Base-by-base conservation (phyloP, 2,797 vertebrate genomes). In the Cirrhinus mrigala region DNA sequence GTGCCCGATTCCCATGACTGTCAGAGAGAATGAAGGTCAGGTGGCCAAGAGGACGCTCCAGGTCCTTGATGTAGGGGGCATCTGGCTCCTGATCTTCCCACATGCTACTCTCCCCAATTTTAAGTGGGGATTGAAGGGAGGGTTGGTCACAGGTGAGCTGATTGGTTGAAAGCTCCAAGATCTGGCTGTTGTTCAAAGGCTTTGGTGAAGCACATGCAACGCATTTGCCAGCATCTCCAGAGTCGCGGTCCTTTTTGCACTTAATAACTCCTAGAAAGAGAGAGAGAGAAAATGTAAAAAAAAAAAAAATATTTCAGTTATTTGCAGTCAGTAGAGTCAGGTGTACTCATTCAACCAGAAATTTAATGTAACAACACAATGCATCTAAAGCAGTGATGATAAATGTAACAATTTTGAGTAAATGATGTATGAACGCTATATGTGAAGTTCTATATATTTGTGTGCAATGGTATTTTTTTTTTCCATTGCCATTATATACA, bases 191-290 rank as follows among this genome's bases (percentile, higher is more conserved):
- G 58, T 95, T 95, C 22, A 96, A 88, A 46, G 88, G 40, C 62
- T 91, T 94, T 82, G 96, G 96, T 81, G 93, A 94, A 66, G 85
- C 89, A 86, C 96, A 96, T 82, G 90, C 89, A 6, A 94, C 92
- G 83, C 96, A 96, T 40, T 54, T 91, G 64, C 94, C 94, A 79
- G 29, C 88, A n/a, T 91, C 85, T 37, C 90, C 86, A 60, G 90
- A 74, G 16, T 92, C 93, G 18, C 94, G 93, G 22, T 96, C 96
- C 85, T 94, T 96, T 90, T 95, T 96, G 84, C 96, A 96, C 90
- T 95, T 96, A 85, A 96, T 92, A 82, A 96, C 90, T 56, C 95
- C 96, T 96, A 79, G 56, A 71, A 46, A 33, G 15, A 70, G 44
- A 24, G 15, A 18, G 48, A 20, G 54, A 60, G 52, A 69, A 18